Base-by-base conservation (phyloP, 2,888 invertebrate genomes). In the Endotricha flammealis region DNA sequence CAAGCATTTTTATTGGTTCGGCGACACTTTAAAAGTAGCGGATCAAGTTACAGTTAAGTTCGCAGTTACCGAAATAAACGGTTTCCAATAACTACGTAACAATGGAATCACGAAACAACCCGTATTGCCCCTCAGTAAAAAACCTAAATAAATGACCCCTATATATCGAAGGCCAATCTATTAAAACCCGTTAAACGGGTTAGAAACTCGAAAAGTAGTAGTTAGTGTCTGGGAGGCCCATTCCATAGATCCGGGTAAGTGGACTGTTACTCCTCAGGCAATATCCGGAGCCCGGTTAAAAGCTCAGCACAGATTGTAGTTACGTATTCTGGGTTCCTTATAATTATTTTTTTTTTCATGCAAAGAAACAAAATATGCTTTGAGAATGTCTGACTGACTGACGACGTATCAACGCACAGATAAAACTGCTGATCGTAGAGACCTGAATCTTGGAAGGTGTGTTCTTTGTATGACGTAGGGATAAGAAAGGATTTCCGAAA, bases 211-310 rank as follows among this genome's bases (percentile, higher is more conserved):
- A 59, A 65, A 72, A 76, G 66, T 61, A 73, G 70, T 71, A 77
- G 72, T 78, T 78, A 77, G 64, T 67, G 70, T 72, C 66, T 63
- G 55, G 36, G 49, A 58, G 57, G 65, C 63, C 64, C 72, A 60
- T 77, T 71, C 76, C 64, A 77, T 78, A 79, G 71, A 78, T 76
- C 66, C 66, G 64, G 45, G 52, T 76, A 79, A 80, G 76, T 76
- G 72, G 74, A 50, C 67, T 75, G 75, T 78, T 72, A 74, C 67
- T 77, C 64, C 66, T 64, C 64, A 61, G 61, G 61, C 70, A 77
- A 80, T 82, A 81, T 80, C 80, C 76, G 76, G 73, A 63, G 60
- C 61, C 67, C 2, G 20, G n/a, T n/a, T n/a, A n/a, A n/a, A n/a
- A n/a, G n/a, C n/a, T n/a, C n/a, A n/a, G n/a, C n/a, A n/a, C n/a